Evolutionary conservation across 2,113 vertebrate genomes (phyloP), one percentile per base, ranked within the genome.

Genomic region (Melanotaenia duboulayi): DNA sequence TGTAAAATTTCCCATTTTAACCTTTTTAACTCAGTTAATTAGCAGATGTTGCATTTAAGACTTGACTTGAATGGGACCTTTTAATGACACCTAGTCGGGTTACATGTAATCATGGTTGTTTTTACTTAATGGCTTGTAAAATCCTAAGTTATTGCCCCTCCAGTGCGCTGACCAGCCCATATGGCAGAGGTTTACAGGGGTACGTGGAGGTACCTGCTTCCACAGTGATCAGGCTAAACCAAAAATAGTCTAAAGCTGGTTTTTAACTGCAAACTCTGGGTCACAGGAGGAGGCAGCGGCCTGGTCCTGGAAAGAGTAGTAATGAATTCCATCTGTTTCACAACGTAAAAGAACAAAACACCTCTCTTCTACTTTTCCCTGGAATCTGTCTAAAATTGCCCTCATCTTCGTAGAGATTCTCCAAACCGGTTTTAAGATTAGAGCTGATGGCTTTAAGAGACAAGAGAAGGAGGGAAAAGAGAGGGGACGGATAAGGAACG

Each of bases 311-410:
- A 25, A 67, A 63, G 4, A 40, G 67, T 25, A 65, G 61, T 74
- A 68, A 83, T 83, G 71, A 83, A 79, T 72, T 77, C 85, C 82
- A 83, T 81, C 57, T 87, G 87, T 76, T 75, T 71, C 58, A 22
- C 78, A 58, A 14, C 56, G 46, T 48, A 35, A 49, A 37, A 79
- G 39, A 63, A 35, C 32, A 35, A 35, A 71, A 54, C 25, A 5
- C 28, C 50, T 63, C 37, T 54, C 55, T 11, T 57, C 28, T 1
- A 59, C 66, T 84, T 61, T 46, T 76, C 79, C 67, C 54, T 11
- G 57, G 63, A 76, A 87, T 87, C 63, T 65, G 57, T 32, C 66
- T 46, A 23, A 71, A 78, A 76, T 64, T 32, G 65, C 60, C 49
- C 70, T 68, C 58, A 49, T 83, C 75, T 57, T 59, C 20, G 16